Evolutionary conservation across 2,797 vertebrate species (phyloP).

Genomic region (Cheirogaleus major): DNA sequence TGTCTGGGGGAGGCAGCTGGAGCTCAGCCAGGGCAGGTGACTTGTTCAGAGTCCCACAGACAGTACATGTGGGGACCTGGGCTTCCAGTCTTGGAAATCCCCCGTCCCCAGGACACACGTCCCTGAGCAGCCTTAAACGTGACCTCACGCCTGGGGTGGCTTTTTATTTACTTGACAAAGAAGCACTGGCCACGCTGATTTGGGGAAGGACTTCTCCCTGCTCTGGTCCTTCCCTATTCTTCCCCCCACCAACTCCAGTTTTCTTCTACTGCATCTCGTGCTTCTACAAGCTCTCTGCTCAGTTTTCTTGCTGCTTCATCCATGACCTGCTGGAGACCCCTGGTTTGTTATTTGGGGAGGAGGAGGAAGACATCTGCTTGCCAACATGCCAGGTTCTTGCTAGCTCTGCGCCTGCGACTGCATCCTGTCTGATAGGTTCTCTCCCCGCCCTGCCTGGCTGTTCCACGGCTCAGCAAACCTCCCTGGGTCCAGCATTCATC

Average conservation of each 20-base stretch:
- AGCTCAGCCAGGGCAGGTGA: background rate
- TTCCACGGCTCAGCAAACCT: background rate
- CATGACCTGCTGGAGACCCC: background rate
- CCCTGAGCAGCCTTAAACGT: background rate
- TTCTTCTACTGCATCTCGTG: background rate
- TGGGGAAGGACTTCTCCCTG: background rate
- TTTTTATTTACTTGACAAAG: background rate
- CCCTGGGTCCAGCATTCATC: background rate
- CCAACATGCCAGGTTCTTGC: background rate
- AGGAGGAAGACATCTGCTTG: background rate
- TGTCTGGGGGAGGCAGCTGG: background rate
- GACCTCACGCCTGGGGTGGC: background rate
- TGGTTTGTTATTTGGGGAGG: background rate
- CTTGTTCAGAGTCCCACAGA: background rate
- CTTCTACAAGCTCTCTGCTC: background rate
- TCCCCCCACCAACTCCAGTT: background rate
- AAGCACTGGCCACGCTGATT: fast-evolving
- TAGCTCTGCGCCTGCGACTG: background rate
- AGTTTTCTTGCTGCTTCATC: background rate
- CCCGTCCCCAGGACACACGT: background rate
- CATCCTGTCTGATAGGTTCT: background rate
- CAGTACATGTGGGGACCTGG: background rate
- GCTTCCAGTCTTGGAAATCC: background rate
- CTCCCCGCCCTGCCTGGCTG: background rate
- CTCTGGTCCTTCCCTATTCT: background rate